Evolutionary conservation across 64 coral and sea anemone species (phyloP).

Genomic region (Montipora capricornis): DNA sequence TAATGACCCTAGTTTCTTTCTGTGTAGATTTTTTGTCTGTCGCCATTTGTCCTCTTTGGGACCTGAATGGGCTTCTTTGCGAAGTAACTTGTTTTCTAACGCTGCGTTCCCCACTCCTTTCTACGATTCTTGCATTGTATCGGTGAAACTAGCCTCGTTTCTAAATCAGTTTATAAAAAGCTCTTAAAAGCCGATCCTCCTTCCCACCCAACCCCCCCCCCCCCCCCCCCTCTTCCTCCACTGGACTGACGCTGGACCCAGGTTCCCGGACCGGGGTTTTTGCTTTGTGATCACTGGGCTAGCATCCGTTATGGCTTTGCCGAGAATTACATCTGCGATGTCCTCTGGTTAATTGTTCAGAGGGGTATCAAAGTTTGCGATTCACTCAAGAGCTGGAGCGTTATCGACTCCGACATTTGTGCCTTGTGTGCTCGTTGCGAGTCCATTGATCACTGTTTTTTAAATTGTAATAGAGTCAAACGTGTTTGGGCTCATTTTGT

Average conservation of each 20-base stretch:
- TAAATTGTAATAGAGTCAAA: background rate
- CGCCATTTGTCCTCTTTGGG: too few relatives aligned
- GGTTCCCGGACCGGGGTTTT: background rate
- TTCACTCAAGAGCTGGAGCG: background rate
- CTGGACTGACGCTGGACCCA: background rate
- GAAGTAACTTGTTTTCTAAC: background rate
- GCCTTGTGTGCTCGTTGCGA: background rate
- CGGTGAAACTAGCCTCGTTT: too few relatives aligned
- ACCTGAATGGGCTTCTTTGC: background rate
- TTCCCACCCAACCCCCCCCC: too few relatives aligned
- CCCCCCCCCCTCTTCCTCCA: background rate
- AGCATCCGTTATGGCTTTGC: background rate
- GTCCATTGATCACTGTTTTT: constrained; percentile 10
- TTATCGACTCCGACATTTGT: background rate
- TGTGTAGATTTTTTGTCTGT: too few relatives aligned
- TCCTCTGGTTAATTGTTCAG: background rate
- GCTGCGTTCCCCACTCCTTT: background rate
- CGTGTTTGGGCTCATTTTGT: background rate
- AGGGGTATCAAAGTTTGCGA: background rate
- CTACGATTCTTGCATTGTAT: too few relatives aligned
- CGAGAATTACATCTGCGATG: background rate
- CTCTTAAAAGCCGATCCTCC: too few relatives aligned
- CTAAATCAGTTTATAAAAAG: too few relatives aligned
- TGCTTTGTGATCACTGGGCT: background rate
- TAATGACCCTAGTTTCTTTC: too few relatives aligned